These are phyloP conservation scores for Aradophagus sp. DNA, from an alignment of 1,140 invertebrate species.

Conservation along the genomic window DNA sequence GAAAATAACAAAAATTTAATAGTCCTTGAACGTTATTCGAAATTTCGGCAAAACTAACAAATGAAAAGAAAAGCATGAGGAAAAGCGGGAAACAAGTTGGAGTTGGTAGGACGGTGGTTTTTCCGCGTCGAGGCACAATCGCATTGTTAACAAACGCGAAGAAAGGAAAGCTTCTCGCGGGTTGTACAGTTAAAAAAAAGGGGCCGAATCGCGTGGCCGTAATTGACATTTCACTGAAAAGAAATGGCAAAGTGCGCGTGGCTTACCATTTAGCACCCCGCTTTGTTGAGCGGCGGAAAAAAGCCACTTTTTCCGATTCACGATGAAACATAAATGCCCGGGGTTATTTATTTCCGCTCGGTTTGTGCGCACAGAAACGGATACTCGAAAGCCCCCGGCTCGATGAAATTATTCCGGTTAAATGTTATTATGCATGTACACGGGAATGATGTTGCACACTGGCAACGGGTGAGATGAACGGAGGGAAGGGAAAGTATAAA, in stretches of 20 bases:
- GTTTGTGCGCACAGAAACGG: slow-evolving; percentile 35
- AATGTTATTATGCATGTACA: slow-evolving; percentile 31
- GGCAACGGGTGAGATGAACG: slow-evolving; percentile 21
- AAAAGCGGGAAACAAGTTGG: too few relatives aligned
- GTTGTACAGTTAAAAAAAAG: slow-evolving; percentile 42
- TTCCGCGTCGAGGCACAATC: slow-evolving; percentile 33
- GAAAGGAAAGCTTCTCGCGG: slow-evolving; percentile 38
- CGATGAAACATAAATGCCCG: slow-evolving; percentile 51
- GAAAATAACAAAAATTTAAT: too few relatives aligned
- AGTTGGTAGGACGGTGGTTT: slow-evolving; percentile 24
- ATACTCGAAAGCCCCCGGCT: slow-evolving; percentile 26
- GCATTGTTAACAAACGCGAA: slow-evolving; percentile 18
- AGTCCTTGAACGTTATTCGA: too few relatives aligned
- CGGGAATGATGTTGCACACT: slow-evolving; percentile 13
- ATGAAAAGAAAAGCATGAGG: too few relatives aligned
- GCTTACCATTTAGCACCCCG: slow-evolving; percentile 48
- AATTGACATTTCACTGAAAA: slow-evolving; percentile 53
- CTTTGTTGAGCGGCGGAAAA: slow-evolving; percentile 45
- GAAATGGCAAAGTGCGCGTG: slow-evolving; percentile 29
- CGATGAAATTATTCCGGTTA: slow-evolving; percentile 37
- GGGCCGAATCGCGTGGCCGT: slow-evolving; percentile 36
- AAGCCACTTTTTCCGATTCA: slow-evolving; percentile 46
- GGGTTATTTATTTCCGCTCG: slow-evolving; percentile 35
- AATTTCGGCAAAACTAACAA: too few relatives aligned
- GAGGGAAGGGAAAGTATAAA: slow-evolving; percentile 29